These are phyloP conservation scores for Kryptopterus vitreolus DNA, from an alignment of 2,797 vertebrate genomes.

Conservation along the genomic window DNA sequence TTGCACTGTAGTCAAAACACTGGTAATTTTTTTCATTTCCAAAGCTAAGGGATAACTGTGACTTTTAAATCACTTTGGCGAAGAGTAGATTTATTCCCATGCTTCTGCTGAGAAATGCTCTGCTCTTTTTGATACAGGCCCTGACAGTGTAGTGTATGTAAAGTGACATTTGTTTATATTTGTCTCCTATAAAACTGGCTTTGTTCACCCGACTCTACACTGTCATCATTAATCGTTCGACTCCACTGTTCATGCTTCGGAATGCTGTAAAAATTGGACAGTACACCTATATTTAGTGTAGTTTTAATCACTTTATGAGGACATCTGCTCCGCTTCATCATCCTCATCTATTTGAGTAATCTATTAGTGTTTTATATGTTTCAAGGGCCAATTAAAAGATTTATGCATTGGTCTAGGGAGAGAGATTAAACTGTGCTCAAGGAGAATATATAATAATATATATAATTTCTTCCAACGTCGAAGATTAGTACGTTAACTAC, in stretches of 20 bases:
- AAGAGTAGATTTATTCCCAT: slow-evolving; percentile 48
- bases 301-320: neutral
- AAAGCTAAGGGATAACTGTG: slow-evolving; percentile 45
- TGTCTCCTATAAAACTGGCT: slow-evolving; percentile 51
- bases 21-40: slow-evolving; percentile 48
- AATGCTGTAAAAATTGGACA: neutral
- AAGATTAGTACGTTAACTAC: neutral
- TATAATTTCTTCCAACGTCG: neutral
- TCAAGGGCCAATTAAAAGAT: neutral
- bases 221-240: slow-evolving; percentile 31
- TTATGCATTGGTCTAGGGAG: neutral
- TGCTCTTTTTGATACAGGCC: slow-evolving; percentile 51
- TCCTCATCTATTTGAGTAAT: neutral
- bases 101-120: slow-evolving; percentile 42
- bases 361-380: slow-evolving; percentile 3
- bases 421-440: neutral
- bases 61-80: slow-evolving; percentile 46
- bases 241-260: neutral
- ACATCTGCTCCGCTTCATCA: neutral
- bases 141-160: slow-evolving; percentile 52
- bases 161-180: slow-evolving; percentile 48
- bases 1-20: slow-evolving; percentile 62
- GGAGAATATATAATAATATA: neutral
- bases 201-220: slow-evolving; percentile 37
- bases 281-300: neutral